These are phyloP conservation scores for Tribolium freemani DNA, from an alignment of 2,888 invertebrate genomes.

Conservation along the genomic window DNA sequence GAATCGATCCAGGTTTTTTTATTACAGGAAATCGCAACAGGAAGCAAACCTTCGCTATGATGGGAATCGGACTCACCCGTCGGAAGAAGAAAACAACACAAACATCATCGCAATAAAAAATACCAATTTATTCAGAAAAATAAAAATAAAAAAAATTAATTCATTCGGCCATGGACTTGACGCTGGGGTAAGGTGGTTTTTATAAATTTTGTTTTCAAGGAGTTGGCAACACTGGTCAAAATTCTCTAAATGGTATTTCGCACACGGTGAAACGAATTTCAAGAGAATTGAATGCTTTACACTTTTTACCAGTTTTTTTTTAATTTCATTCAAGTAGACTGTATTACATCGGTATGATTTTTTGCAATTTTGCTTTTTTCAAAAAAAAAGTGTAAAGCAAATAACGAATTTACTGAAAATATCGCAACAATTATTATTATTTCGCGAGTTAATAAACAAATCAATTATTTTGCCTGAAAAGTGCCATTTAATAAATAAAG, in stretches of 20 bases:
- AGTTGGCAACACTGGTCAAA: constrained; percentile 8
- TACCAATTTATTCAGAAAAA: neutral
- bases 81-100: constrained; percentile 1
- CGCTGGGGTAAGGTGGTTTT: constrained; percentile 33
- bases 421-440: neutral
- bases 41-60: constrained; percentile 29
- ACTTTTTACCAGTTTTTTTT: too few species aligned
- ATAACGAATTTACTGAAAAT: too few species aligned
- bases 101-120: too few species aligned
- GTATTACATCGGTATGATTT: too few species aligned
- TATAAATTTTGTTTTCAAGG: constrained; percentile 11
- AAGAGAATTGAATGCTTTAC: neutral
- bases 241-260: neutral
- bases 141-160: neutral
- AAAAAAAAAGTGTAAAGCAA: too few species aligned
- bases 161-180: neutral
- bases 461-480: neutral
- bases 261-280: neutral
- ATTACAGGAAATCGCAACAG: neutral
- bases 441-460: neutral
- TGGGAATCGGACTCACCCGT: constrained; percentile 52
- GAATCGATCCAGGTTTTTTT: constrained; percentile 22
- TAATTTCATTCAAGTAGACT: too few species aligned
- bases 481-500: too few species aligned
- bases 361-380: too few species aligned